phyloP scores from a whole-genome alignment of 2,113 vertebrate genomes.

The Oncorhynchus keta region DNA sequence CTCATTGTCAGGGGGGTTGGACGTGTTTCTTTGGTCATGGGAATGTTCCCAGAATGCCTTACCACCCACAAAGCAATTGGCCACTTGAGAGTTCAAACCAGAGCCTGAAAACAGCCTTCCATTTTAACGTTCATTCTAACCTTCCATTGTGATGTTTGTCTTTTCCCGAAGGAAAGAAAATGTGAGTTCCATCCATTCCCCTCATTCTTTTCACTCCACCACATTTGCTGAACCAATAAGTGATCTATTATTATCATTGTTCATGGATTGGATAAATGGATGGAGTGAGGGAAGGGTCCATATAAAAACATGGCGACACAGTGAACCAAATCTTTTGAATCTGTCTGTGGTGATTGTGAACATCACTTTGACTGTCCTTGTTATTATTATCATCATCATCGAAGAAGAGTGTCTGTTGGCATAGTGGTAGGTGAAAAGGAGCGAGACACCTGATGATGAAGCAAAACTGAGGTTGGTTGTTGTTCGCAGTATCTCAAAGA shows the following conservation, averaged over 20 bases:
- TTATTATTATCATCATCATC: neutral
- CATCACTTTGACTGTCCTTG: neutral
- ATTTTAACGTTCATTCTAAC: neutral
- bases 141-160: conserved; percentile 27
- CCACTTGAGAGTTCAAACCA: neutral
- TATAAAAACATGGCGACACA: conserved; percentile 53
- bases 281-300: conserved; percentile 50
- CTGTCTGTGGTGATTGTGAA: neutral
- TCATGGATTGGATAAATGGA: conserved; percentile 4
- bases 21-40: conserved; percentile 71
- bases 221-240: conserved; percentile 17
- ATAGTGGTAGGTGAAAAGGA: conserved; percentile 31
- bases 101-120: neutral
- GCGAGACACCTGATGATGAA: conserved; percentile 4
- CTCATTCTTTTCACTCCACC: conserved; percentile 28
- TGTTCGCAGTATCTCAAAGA: neutral
- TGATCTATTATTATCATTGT: conserved; percentile 27
- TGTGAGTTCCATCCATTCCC: conserved; percentile 44
- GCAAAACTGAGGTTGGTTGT: conserved; percentile 5
- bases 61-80: conserved; percentile 51
- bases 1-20: conserved; percentile 48
- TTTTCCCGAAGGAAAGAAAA: conserved; percentile 36
- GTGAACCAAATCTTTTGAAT: conserved; percentile 50
- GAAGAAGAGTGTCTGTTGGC: conserved; percentile 1
- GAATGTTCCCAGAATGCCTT: conserved; percentile 70